Percentiles rank a stretch among this genome's conserved stretches.
phyloP scores from a whole-genome alignment of 2,888 invertebrate genomes.

The Unio pictorum region DNA sequence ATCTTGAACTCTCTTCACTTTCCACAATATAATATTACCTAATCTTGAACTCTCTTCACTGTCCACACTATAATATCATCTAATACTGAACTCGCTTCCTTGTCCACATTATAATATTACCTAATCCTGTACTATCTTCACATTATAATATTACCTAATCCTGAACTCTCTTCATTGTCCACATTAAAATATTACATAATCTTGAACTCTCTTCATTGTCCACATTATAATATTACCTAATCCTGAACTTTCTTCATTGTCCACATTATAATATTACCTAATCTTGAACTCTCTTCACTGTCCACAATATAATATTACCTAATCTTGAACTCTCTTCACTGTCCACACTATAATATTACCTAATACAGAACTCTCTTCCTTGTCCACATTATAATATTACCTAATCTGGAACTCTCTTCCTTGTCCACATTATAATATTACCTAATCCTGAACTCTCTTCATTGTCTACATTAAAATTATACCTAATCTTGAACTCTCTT shows the following conservation, averaged over 20 bases:
- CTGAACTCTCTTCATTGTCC: slow-evolving; percentile 68
- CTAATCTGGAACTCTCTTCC: slow-evolving; percentile 74
- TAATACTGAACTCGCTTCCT: no score
- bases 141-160: slow-evolving; percentile 72
- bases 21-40: no score
- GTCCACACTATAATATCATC: no score
- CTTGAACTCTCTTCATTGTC: slow-evolving; percentile 73
- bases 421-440: slow-evolving; percentile 26
- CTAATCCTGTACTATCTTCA: no score
- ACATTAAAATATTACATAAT: slow-evolving; percentile 59
- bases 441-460: slow-evolving; percentile 75
- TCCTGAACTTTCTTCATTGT: slow-evolving; percentile 73
- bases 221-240: slow-evolving; percentile 56
- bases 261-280: slow-evolving; percentile 55
- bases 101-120: no score
- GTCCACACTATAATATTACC: slow-evolving; percentile 44
- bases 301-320: slow-evolving; percentile 44
- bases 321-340: slow-evolving; percentile 74
- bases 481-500: no score
- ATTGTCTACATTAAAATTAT: slow-evolving; percentile 26
- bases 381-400: slow-evolving; percentile 37
- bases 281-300: slow-evolving; percentile 74
- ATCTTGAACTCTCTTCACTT: no score
- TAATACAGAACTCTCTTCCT: slow-evolving; percentile 77
- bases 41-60: no score